phyloP scores from a whole-genome alignment of 2,888 invertebrate species.

The Norana najaformis region DNA sequence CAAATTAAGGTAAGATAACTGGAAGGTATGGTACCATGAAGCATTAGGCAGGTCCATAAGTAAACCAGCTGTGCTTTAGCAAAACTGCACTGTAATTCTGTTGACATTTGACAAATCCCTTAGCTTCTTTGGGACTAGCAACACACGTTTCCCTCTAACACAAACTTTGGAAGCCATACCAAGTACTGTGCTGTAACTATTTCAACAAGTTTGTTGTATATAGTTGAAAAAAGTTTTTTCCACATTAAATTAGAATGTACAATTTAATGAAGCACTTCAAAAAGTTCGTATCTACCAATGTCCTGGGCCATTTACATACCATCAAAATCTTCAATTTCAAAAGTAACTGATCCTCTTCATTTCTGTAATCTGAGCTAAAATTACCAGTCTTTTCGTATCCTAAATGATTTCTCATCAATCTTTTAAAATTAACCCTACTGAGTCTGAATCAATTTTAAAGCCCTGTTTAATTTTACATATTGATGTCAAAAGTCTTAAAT shows the following conservation, averaged over 20 bases:
- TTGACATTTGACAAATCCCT: too few relatives aligned
- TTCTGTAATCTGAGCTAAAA: not conserved
- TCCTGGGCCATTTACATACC: not conserved
- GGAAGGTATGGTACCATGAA: not conserved
- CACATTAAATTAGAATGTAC: not conserved
- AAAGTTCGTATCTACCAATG: not conserved
- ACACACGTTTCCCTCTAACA: not conserved
- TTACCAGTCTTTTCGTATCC: too few relatives aligned
- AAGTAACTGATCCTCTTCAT: not conserved
- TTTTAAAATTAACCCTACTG: not conserved
- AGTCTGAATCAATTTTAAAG: too few relatives aligned
- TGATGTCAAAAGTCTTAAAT: too few relatives aligned
- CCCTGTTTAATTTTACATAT: too few relatives aligned
- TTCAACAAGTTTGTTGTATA: not conserved
- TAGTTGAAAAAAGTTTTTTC: not conserved
- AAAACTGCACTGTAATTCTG: not conserved
- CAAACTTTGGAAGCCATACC: not conserved
- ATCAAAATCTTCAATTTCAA: not conserved
- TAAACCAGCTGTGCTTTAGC: not conserved
- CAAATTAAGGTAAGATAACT: not conserved
- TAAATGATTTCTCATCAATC: not conserved
- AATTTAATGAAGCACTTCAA: not conserved
- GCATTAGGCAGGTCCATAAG: not conserved
- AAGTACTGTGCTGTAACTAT: not conserved
- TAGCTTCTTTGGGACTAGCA: too few relatives aligned